Percentiles rank a stretch among this genome's conserved stretches.
Conservation (phyloP, 2,888 invertebrate genomes). For the Ecliptopera silaceata region DNA sequence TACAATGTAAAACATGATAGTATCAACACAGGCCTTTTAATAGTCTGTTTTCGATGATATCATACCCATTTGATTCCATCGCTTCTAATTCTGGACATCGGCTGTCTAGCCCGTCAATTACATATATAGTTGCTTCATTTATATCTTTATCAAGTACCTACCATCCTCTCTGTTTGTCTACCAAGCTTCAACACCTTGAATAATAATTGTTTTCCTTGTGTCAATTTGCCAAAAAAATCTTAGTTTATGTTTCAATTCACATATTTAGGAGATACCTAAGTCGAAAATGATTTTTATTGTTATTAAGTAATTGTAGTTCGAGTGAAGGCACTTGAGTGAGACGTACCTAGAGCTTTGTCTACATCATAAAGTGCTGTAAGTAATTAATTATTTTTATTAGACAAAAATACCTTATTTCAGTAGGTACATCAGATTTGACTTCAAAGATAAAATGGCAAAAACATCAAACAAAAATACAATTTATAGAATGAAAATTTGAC, state of each 20-base stretch:
- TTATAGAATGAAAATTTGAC: neutral
- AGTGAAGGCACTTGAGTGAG: too few relatives aligned
- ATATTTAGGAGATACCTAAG: too few relatives aligned
- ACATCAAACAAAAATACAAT: too few relatives aligned
- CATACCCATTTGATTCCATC: neutral
- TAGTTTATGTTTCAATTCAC: too few relatives aligned
- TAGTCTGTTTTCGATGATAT: neutral
- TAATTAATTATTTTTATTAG: too few relatives aligned
- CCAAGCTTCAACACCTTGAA: neutral
- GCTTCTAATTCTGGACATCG: constrained; percentile 10
- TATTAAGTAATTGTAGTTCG: too few relatives aligned
- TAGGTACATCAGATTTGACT: too few relatives aligned
- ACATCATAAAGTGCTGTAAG: too few relatives aligned
- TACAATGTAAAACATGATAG: constrained; percentile 8
- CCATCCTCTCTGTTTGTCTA: neutral
- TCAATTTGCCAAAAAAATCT: neutral
- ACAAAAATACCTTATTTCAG: too few relatives aligned
- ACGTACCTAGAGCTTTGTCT: too few relatives aligned
- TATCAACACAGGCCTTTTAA: neutral
- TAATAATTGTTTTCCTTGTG: neutral
- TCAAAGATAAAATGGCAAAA: too few relatives aligned
- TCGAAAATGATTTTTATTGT: too few relatives aligned
- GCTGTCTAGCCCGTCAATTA: neutral
- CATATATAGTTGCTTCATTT: neutral
- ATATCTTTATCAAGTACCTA: neutral